Evolutionary conservation across 2,888 invertebrate genomes (phyloP).

Genomic region (Tribolium freemani): DNA sequence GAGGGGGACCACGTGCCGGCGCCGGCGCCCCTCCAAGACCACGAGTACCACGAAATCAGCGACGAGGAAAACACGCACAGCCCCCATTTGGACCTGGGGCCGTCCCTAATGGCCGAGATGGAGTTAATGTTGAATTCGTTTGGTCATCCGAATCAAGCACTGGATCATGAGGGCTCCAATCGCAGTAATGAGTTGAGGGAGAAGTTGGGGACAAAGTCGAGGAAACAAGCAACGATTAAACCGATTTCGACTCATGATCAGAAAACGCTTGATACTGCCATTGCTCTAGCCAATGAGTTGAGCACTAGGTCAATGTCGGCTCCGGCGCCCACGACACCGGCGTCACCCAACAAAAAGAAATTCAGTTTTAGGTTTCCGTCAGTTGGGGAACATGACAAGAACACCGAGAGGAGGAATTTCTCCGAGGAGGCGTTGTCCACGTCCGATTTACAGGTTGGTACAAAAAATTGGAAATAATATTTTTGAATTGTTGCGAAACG

Average conservation of each 20-base stretch:
- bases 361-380: conserved; percentile 84
- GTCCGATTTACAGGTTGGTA: conserved; percentile 87
- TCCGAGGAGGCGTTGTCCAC: conserved; percentile 90
- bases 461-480: neutral
- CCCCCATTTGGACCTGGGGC: conserved; percentile 82
- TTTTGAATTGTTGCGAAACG: no score
- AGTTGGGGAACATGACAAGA: conserved; percentile 71
- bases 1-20: conserved; percentile 63
- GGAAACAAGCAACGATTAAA: conserved; percentile 78
- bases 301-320: conserved; percentile 71
- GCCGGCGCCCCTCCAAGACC: conserved; percentile 70
- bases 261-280: conserved; percentile 91
- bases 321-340: conserved; percentile 71
- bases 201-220: conserved; percentile 64
- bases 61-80: conserved; percentile 78
- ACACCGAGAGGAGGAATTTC: conserved; percentile 83
- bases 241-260: conserved; percentile 95
- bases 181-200: conserved; percentile 80
- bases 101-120: conserved; percentile 91
- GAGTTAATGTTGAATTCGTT: conserved; percentile 86
- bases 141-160: conserved; percentile 60
- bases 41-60: conserved; percentile 88
- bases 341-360: conserved; percentile 80
- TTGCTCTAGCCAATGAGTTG: conserved; percentile 93
- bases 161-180: conserved; percentile 71